phyloP scores from a whole-genome alignment of 2,888 invertebrate genomes.

The Furcula furcula region DNA sequence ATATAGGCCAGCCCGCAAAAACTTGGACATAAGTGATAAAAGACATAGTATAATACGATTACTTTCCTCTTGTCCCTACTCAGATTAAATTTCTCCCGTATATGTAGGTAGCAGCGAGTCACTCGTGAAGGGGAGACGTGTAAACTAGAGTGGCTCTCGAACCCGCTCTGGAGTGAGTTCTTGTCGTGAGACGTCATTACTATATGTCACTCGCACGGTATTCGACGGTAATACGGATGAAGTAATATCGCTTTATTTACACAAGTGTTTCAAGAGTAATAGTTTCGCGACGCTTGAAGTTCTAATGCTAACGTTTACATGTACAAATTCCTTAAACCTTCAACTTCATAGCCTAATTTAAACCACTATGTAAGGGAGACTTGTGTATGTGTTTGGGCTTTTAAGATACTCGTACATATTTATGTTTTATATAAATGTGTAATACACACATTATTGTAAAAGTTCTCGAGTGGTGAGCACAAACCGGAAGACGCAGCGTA shows the following conservation, averaged over 20 bases:
- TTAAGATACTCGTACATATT: no score
- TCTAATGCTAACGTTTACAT: no score
- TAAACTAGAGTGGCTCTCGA: constrained; percentile 48
- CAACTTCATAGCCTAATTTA: no score
- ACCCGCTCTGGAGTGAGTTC: constrained; percentile 30
- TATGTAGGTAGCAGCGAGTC: constrained; percentile 1
- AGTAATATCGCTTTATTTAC: constrained; percentile 29
- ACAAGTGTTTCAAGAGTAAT: constrained; percentile 18
- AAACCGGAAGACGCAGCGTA: no score
- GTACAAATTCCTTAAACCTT: no score
- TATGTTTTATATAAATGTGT: no score
- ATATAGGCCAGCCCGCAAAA: constrained; percentile 3
- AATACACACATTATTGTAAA: no score
- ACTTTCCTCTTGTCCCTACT: constrained; percentile 39
- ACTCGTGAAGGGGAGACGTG: constrained; percentile 33
- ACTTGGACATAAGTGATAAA: constrained; percentile 28
- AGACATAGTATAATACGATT: constrained; percentile 42
- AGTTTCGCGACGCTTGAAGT: background rate
- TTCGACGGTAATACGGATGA: constrained; percentile 20
- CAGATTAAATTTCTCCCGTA: constrained; percentile 51
- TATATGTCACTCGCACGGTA: constrained; percentile 31
- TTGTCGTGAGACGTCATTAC: constrained; percentile 37
- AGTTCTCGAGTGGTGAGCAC: no score
- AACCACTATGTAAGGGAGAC: no score
- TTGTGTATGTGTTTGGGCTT: no score